Percentiles rank a stretch among this genome's conserved stretches.
phyloP scores from a whole-genome alignment of 2,888 invertebrate genomes.

The Scotopteryx bipunctaria region DNA sequence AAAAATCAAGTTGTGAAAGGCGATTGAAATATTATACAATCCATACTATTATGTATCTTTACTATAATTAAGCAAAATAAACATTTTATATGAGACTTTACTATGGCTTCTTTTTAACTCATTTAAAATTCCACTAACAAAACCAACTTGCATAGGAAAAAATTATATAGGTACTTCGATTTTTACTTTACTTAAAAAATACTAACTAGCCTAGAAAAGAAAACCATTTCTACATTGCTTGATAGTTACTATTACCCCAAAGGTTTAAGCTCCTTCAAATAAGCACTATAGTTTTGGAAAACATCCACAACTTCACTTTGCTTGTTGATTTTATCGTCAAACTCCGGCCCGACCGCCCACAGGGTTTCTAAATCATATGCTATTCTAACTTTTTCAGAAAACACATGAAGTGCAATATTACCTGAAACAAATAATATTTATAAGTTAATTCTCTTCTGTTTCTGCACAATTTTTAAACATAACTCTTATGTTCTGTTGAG shows the following conservation, averaged over 20 bases:
- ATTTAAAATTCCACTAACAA: neutral
- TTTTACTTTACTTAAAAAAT: neutral
- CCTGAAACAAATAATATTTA: constrained; percentile 85
- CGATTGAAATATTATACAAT: constrained; percentile 71
- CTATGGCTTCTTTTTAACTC: constrained; percentile 52
- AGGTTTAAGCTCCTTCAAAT: constrained; percentile 86
- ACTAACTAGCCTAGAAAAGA: neutral
- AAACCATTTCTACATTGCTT: neutral
- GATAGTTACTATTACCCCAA: constrained; percentile 46
- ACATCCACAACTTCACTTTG: constrained; percentile 85
- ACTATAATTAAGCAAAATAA: constrained; percentile 79
- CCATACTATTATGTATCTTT: constrained; percentile 73
- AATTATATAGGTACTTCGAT: neutral
- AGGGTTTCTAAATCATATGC: constrained; percentile 94
- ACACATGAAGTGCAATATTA: constrained; percentile 95
- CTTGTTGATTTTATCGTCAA: constrained; percentile 87
- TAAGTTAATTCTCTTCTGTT: too few relatives aligned
- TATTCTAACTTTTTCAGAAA: constrained; percentile 87
- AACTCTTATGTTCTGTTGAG: too few relatives aligned
- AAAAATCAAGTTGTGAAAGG: constrained; percentile 52
- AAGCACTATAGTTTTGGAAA: constrained; percentile 86
- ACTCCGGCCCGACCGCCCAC: constrained; percentile 94
- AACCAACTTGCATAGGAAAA: neutral
- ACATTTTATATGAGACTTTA: constrained; percentile 83
- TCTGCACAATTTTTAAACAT: too few relatives aligned